Evolutionary conservation across 1,140 invertebrate species (phyloP).

Genomic region (Drosophila ficusphila): DNA sequence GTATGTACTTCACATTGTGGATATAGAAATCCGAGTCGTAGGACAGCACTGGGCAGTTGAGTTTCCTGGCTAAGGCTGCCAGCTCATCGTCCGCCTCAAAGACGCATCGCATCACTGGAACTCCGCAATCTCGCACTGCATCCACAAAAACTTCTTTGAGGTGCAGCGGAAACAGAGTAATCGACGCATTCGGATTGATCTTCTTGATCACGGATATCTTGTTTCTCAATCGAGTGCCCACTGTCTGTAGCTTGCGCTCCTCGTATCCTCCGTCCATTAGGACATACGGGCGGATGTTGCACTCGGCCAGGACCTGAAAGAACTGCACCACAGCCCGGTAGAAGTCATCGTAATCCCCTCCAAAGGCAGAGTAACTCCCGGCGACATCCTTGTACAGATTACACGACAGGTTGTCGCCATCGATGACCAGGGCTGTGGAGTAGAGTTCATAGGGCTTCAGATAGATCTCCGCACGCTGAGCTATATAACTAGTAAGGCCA

Average conservation of each 20-base stretch:
- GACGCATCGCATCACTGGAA: conserved; percentile 89
- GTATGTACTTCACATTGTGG: conserved; percentile 92
- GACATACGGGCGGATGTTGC: conserved; percentile 90
- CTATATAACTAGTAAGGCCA: conserved; percentile 92
- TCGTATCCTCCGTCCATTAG: conserved; percentile 93
- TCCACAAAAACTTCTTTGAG: conserved; percentile 90
- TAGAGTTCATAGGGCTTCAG: conserved; percentile 88
- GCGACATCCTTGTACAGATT: conserved; percentile 89
- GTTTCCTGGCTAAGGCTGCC: conserved; percentile 89
- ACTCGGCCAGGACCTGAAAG: conserved; percentile 89
- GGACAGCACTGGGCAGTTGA: conserved; percentile 93
- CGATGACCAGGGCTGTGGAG: conserved; percentile 90
- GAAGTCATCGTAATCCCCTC: conserved; percentile 94
- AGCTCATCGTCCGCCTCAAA: conserved; percentile 95
- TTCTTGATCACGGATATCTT: conserved; percentile 86
- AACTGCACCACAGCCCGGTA: conserved; percentile 87
- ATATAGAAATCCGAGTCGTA: conserved; percentile 97
- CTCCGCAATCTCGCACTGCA: conserved; percentile 87
- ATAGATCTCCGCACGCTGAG: conserved; percentile 87
- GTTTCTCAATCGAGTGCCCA: conserved; percentile 86
- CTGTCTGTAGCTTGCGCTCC: conserved; percentile 90
- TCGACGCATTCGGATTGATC: conserved; percentile 84
- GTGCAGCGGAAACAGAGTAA: conserved; percentile 89
- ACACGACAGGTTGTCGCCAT: conserved; percentile 91
- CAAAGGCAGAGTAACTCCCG: conserved; percentile 89